A percentile compares a stretch with the other conserved stretches of the same genome.
Conservation (phyloP, 2,888 invertebrate genomes). For the Lasioglossum calceatum region DNA sequence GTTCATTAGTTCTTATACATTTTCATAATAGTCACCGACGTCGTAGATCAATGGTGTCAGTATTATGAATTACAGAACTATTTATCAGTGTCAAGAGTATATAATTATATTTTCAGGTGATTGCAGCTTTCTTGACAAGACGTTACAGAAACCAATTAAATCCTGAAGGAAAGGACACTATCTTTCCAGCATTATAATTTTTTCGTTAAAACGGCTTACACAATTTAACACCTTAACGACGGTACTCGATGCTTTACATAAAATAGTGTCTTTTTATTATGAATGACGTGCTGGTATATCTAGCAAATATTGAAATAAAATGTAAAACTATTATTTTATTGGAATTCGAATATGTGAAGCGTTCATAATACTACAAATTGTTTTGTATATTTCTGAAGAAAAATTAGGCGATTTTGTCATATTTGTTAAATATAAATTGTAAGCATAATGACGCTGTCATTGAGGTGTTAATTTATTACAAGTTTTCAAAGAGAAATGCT, state of each 20-base stretch:
- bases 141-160: constrained; percentile 93
- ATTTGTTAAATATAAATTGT: neutral
- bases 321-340: neutral
- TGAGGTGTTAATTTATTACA: neutral
- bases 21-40: constrained; percentile 11
- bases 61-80: neutral
- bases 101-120: constrained; percentile 87
- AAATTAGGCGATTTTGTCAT: neutral
- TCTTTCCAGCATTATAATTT: constrained; percentile 87
- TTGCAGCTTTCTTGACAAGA: constrained; percentile 92
- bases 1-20: constrained; percentile 5
- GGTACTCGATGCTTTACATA: neutral
- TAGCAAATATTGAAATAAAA: neutral
- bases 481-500: neutral
- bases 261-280: neutral
- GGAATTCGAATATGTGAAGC: no score
- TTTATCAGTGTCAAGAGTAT: constrained; percentile 17
- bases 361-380: neutral
- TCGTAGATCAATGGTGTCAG: neutral
- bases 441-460: neutral
- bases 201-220: constrained; percentile 81
- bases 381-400: neutral
- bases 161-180: constrained; percentile 90
- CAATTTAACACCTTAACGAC: constrained; percentile 7
- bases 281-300: neutral